Conservation (phyloP, 23 tunicate species). For the Phallusia fumigata region DNA sequence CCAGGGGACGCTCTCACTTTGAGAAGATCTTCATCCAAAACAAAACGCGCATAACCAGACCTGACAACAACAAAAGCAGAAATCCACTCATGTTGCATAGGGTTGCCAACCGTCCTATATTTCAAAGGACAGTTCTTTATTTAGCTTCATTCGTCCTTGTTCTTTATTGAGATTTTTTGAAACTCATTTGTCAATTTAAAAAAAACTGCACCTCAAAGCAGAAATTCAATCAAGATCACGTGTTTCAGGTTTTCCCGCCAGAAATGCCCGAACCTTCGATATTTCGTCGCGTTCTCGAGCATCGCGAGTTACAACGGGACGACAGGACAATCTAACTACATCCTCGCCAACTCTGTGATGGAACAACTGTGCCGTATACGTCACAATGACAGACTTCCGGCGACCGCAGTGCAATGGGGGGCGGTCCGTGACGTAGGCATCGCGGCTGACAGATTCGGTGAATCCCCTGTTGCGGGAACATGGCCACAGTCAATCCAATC, state of each 20-base stretch:
- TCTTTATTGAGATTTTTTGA: too few relatives aligned
- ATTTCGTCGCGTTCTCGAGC: conserved; percentile 30
- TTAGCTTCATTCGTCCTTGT: too few relatives aligned
- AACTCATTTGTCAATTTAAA: too few relatives aligned
- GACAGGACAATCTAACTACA: conserved; percentile 28
- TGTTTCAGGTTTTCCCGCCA: conserved; percentile 17
- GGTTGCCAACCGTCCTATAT: too few relatives aligned
- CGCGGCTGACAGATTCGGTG: conserved; percentile 25
- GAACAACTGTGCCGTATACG: conserved; percentile 22
- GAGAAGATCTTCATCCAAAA: too few relatives aligned
- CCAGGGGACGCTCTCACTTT: too few relatives aligned
- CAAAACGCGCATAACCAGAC: too few relatives aligned
- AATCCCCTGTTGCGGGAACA: conserved; percentile 14
- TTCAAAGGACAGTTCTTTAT: too few relatives aligned
- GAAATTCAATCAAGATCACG: too few relatives aligned
- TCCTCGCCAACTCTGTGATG: conserved; percentile 26
- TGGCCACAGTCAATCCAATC: conserved; percentile 22
- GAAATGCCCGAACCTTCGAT: conserved; percentile 15
- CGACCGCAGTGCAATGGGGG: conserved; percentile 30
- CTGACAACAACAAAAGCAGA: too few relatives aligned
- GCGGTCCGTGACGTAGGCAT: conserved; percentile 39
- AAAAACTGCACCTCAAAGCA: too few relatives aligned
- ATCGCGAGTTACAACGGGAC: conserved; percentile 19
- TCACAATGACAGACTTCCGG: conserved; percentile 16
- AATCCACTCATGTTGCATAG: too few relatives aligned